Percentiles rank a stretch among this genome's conserved stretches.
Evolutionary conservation across 2,888 invertebrate genomes (phyloP).

Genomic region (Phyllotreta cruciferae): DNA sequence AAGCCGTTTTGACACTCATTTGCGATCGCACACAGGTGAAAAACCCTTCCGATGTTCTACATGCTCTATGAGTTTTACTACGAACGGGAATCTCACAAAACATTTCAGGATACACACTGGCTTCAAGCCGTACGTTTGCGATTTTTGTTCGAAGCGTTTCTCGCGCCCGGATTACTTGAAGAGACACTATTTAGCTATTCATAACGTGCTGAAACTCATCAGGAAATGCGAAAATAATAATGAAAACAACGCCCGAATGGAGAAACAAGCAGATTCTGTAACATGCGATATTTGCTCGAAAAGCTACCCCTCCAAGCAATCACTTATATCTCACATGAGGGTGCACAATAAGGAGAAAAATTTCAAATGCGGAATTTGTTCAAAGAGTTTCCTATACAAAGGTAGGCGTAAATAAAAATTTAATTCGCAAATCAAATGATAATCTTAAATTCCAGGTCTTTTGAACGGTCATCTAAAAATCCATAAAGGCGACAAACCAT

Average conservation of each 20-base stretch:
- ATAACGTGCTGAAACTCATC: not conserved
- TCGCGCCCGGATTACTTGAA: constrained; percentile 15
- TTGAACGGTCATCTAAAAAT: constrained; percentile 24
- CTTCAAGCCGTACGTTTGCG: constrained; percentile 13
- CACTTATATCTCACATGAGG: constrained; percentile 9
- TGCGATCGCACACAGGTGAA: constrained; percentile 32
- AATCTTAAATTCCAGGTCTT: constrained; percentile 13
- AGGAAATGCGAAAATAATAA: not conserved
- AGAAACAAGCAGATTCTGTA: not conserved
- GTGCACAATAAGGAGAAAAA: constrained; percentile 17
- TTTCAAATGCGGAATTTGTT: constrained; percentile 20
- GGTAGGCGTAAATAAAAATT: constrained; percentile 11
- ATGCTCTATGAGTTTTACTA: constrained; percentile 50
- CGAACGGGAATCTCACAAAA: constrained; percentile 49
- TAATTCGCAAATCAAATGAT: not conserved
- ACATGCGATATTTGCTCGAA: constrained; percentile 15
- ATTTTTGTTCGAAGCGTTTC: constrained; percentile 17
- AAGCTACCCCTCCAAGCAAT: constrained; percentile 13
- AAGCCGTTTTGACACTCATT: constrained; percentile 25
- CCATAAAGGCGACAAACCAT: constrained; percentile 16
- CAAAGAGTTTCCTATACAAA: constrained; percentile 19
- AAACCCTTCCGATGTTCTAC: constrained; percentile 44
- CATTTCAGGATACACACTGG: constrained; percentile 52
- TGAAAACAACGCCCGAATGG: not conserved
- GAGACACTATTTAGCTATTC: constrained; percentile 3